Conservation (phyloP, 2,113 vertebrate species). For the Eudyptes chrysolophus region DNA sequence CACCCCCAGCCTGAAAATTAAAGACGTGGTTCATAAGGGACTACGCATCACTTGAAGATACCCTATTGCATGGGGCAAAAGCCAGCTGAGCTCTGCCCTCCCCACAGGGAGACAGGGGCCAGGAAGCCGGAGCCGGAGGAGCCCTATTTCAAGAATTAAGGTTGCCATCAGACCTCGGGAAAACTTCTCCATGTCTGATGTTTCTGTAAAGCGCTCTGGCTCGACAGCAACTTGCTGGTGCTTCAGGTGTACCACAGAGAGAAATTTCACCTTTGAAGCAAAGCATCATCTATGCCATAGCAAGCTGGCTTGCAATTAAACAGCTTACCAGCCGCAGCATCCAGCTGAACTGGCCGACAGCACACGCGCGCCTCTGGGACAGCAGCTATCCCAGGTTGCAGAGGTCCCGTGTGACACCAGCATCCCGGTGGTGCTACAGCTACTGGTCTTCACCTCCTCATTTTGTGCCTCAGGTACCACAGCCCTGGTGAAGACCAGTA, state of each 20-base stretch:
- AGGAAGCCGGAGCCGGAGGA: neutral
- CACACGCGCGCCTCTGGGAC: fast-evolving
- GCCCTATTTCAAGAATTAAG: neutral
- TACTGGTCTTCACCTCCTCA: neutral
- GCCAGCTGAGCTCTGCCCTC: neutral
- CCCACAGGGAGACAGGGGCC: fast-evolving
- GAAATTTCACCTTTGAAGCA: neutral
- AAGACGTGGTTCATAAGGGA: neutral
- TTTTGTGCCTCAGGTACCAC: neutral
- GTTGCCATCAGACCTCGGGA: neutral
- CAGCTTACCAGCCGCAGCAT: neutral
- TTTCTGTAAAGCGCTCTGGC: neutral
- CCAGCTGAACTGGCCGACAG: neutral
- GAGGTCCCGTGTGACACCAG: neutral
- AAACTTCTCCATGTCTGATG: neutral
- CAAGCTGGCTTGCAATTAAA: neutral
- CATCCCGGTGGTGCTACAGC: neutral
- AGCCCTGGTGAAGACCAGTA: neutral
- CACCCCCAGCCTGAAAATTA: neutral
- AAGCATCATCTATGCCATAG: neutral
- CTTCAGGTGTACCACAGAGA: neutral
- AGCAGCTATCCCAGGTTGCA: neutral
- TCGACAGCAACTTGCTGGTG: neutral
- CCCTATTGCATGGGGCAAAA: neutral
- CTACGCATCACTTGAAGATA: neutral